phyloP scores from a whole-genome alignment of 2,797 vertebrate species.

The Xenentodon cancila region DNA sequence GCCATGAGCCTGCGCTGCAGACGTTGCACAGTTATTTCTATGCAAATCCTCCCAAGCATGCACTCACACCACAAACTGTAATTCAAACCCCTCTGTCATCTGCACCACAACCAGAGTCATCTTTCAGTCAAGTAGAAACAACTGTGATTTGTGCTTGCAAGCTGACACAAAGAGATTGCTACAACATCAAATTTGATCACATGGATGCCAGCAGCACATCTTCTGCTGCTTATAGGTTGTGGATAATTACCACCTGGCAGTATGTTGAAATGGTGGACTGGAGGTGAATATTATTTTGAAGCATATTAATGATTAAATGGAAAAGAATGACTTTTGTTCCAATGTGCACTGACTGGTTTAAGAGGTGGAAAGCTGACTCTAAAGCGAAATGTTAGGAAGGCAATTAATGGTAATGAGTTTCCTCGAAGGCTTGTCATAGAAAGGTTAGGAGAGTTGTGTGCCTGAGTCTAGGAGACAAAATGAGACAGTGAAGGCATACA shows the following conservation, averaged over 20 bases:
- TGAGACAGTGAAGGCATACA: no score
- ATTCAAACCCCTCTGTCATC: conserved; percentile 32
- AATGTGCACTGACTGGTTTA: conserved; percentile 29
- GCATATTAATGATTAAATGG: conserved; percentile 19
- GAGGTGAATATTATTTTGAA: conserved; percentile 18
- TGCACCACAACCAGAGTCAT: conserved; percentile 13
- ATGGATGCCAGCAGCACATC: conserved; percentile 6
- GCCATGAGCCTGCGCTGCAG: conserved; percentile 1
- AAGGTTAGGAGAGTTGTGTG: background rate
- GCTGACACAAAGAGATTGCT: background rate
- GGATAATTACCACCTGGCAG: conserved; percentile 20
- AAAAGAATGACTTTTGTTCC: conserved; percentile 2
- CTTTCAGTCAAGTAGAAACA: conserved; percentile 7
- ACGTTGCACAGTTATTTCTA: background rate
- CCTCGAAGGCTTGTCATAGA: conserved; percentile 7
- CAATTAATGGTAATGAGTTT: conserved; percentile 33
- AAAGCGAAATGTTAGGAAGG: conserved; percentile 11
- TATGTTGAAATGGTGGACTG: conserved; percentile 17
- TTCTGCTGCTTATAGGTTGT: conserved; percentile 8
- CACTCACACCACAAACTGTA: conserved; percentile 3
- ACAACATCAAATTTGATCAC: background rate
- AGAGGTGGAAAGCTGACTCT: conserved; percentile 23
- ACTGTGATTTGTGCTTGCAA: conserved; percentile 20
- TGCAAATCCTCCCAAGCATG: conserved; percentile 9
- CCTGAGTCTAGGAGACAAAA: background rate